Base-by-base conservation (phyloP, 2,888 invertebrate genomes). In the Hetaerina titia region DNA sequence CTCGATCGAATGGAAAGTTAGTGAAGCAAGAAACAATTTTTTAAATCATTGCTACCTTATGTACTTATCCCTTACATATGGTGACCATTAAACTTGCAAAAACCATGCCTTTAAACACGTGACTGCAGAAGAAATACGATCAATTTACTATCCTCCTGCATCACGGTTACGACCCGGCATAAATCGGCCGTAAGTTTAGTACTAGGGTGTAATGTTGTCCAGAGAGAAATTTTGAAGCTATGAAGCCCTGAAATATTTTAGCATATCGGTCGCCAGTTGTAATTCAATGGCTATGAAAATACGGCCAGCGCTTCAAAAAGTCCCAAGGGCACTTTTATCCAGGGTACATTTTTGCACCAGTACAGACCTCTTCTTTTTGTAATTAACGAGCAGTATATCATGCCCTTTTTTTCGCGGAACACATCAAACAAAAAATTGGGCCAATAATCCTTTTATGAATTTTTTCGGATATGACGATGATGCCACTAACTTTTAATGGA, bases 401-500 rank as follows among this genome's bases (percentile, higher is more conserved):
- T 56, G 56, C n/a, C 57, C 15, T 89, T 31, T 81, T n/a, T 58
- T 57, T 11, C 22, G 57, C 15, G 11, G 64, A 0, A 25, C 90
- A 25, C n/a, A 8, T 60, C 45, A 8, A 56, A 57, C 19, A 74
- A 69, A 92, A 92, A 69, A 64, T 56, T 92, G 74, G 74, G 64
- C 92, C 56, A 74, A 69, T 56, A 69, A n/a, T 92, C 56, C 69
- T 92, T 11, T 56, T 22, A 89, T 15, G 25, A 57, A 57, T 45
- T 56, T 69, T 90, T 92, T 74, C n/a, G 56, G 69, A 69, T 92
- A n/a, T 4, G 13, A n/a, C 74, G 92, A 31, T 69, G 69, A 31
- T 64, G 64, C 69, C 45, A 56, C 69, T 64, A 45, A 74, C 69
- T 92, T 92, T 92, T 74, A 92, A 92, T 92, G 92, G 69, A 92